Evolutionary conservation across 2,113 vertebrate species (phyloP), one percentile per base, ranked within the genome.

Genomic region (Amphiprion ocellaris): DNA sequence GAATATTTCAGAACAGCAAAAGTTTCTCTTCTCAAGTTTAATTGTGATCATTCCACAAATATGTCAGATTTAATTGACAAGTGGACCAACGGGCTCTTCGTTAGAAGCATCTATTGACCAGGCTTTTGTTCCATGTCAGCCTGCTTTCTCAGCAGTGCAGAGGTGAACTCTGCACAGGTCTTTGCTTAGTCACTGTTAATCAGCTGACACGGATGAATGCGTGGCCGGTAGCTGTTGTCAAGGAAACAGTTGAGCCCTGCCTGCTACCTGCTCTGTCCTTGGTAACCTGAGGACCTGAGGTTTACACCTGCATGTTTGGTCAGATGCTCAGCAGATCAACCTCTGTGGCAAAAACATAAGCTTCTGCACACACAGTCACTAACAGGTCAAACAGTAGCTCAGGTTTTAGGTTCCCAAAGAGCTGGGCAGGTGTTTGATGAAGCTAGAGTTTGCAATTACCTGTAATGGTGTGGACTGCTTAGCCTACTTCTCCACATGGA

Each of bases 241-340:
- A 16, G 28, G 79, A 80, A 80, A 84, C 79, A 1, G 58, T 8
- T 9, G 61, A 66, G 33, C 37, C 59, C 33, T 15, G 53, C 21
- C 11, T 19, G 49, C 24, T 71, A 66, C 56, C 61, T 63, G 79
- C 33, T 54, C 26, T 5, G 21, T 79, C 65, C 72, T 84, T 56
- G 60, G 87, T 73, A 68, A 74, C 82, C 39, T 53, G 9, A 71
- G 64, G 67, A 66, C 44, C 69, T 4, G 28, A 50, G 68, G 44
- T 71, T 70, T 14, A n/a, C 19, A 69, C 63, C 65, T 46, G 44
- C 28, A 33, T 58, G 52, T 74, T 72, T 64, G 49, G 63, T 67
- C 61, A 65, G 75, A 63, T 69, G 82, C 44, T 24, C 11, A 0
- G 41, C 21, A 14, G 10, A 1, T 39, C 19, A 0, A 14, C 50